Evolutionary conservation across 2,797 vertebrate species (phyloP), one percentile per base, ranked within the genome.

Genomic region (Pipistrellus nathusii): DNA sequence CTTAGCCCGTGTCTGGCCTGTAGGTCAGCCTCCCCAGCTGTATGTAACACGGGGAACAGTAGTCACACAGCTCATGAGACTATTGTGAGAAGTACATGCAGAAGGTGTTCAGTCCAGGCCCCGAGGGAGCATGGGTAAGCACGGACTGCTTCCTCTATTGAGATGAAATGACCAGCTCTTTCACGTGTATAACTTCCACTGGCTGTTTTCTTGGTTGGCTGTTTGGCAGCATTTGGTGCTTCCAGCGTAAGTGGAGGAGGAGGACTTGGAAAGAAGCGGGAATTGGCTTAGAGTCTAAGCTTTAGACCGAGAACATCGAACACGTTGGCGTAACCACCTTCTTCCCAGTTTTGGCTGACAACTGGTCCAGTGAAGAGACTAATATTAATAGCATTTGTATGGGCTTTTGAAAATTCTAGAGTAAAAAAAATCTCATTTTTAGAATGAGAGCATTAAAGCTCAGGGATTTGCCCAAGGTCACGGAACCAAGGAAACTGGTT

Each of bases 341-440:
- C 76, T 75, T 62, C 23, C 89, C 35, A 75, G 85, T 38, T 68
- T 89, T 66, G 35, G 53, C 71, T 84, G 66, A 78, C 88, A 41
- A 35, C 25, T n/a, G 46, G 14, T 57, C 68, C 41, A 55, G 51
- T 64, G 46, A 90, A 62, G 83, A 64, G 64, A 91, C 51, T 35
- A 71, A 68, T 71, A 44, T 15, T 17, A 82, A 84, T 66, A 82
- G 51, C 76, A 51, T 72, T 80, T 87, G 8, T 13, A 18, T 75
- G 38, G 41, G 17, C 68, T 92, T 90, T 32, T 64, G 30, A 66
- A 75, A 44, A 85, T 77, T 77, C 85, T 72, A 32, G 51, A 51
- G 55, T 64, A 53, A 92, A 83, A 69, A 41, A 69, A 41, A n/a
- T 82, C 66, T 20, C 27, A 21, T 53, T 83, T 85, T 62, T 21